Percentiles rank a stretch among this genome's conserved stretches.
These are phyloP conservation scores for Cyrtodaria siliqua DNA, from an alignment of 2,888 invertebrate genomes.

Conservation along the genomic window DNA sequence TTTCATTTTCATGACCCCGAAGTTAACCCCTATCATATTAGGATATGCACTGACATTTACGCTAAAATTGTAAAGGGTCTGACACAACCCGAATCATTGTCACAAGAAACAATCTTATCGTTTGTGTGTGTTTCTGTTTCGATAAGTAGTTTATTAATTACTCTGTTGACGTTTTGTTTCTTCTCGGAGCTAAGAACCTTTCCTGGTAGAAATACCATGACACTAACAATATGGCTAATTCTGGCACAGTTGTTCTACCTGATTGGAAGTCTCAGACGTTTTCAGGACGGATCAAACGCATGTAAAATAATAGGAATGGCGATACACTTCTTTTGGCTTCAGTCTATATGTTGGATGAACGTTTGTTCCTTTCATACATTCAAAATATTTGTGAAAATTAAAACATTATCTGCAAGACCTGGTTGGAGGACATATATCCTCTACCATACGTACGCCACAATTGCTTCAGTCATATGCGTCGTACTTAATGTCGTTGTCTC, in stretches of 20 bases:
- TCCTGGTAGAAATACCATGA: constrained; percentile 46
- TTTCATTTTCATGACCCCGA: too few relatives aligned
- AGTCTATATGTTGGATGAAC: constrained; percentile 29
- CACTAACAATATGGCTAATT: constrained; percentile 19
- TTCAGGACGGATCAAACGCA: neutral
- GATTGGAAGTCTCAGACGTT: neutral
- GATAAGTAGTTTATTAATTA: constrained; percentile 28
- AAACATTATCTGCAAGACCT: neutral
- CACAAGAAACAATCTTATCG: neutral
- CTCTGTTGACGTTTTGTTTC: constrained; percentile 23
- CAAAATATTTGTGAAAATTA: constrained; percentile 1
- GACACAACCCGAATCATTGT: neutral
- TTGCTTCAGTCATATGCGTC: neutral
- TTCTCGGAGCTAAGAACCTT: constrained; percentile 37
- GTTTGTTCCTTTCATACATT: constrained; percentile 34
- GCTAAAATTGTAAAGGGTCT: too few relatives aligned
- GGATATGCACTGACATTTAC: too few relatives aligned
- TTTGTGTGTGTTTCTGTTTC: constrained; percentile 15
- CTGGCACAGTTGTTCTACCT: constrained; percentile 39
- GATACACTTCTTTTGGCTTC: constrained; percentile 44
- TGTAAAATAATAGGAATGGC: constrained; percentile 28
- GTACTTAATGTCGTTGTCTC: neutral
- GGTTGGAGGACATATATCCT: neutral
- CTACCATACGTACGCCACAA: neutral
- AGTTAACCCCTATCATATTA: too few relatives aligned